Evolutionary conservation across 2,797 vertebrate species (phyloP).

Genomic region (Labroides dimidiatus): DNA sequence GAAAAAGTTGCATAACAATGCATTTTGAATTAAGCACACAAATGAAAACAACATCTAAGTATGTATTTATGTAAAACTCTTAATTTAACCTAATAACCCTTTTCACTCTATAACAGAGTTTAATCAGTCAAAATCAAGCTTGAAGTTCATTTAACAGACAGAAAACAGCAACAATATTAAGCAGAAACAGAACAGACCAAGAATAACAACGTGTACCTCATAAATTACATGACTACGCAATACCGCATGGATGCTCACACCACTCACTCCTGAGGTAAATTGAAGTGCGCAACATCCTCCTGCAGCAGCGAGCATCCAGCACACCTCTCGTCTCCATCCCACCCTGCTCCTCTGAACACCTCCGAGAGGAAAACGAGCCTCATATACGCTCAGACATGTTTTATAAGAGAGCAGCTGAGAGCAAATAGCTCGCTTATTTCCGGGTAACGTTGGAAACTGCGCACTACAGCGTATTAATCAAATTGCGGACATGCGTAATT

Average conservation of each 20-base stretch:
- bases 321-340: constrained; percentile 68
- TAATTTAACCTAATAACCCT: neutral
- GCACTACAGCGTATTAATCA: constrained; percentile 31
- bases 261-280: constrained; percentile 67
- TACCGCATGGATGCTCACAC: constrained; percentile 51
- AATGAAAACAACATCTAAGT: neutral
- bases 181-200: too few species aligned
- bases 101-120: too few species aligned
- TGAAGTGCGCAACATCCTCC: constrained; percentile 86
- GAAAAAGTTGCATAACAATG: neutral
- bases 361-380: constrained; percentile 9
- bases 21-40: neutral
- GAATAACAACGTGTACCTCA: constrained; percentile 12
- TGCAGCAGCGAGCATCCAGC: constrained; percentile 60
- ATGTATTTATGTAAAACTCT: constrained; percentile 24
- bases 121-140: neutral
- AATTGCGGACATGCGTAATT: constrained; percentile 29
- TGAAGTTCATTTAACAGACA: neutral
- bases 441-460: constrained; percentile 53
- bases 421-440: constrained; percentile 48
- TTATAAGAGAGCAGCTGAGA: constrained; percentile 38
- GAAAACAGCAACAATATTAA: neutral
- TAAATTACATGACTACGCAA: constrained; percentile 35
- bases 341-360: constrained; percentile 28
- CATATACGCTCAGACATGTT: constrained; percentile 27